A percentile compares a stretch with the other conserved stretches of the same genome.
Conservation (phyloP, 2,888 invertebrate species). For the Lasioglossum zephyrum region DNA sequence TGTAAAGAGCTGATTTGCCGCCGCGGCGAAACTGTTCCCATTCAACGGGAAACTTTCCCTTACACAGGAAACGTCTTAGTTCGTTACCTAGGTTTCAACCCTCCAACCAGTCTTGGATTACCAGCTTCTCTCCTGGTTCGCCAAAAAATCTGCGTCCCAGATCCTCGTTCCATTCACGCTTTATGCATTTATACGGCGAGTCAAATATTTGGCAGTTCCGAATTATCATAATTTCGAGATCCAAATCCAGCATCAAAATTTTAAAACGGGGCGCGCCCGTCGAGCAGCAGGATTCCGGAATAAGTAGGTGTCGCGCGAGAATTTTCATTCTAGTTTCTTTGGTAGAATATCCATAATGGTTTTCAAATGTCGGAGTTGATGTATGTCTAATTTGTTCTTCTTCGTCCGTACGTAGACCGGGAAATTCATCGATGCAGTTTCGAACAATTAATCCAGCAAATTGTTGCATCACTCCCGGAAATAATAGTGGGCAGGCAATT, state of each 20-base stretch:
- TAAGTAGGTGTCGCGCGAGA: background rate
- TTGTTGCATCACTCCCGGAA: background rate
- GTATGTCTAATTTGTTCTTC: background rate
- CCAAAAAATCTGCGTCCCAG: background rate
- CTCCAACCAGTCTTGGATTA: slow-evolving; percentile 5
- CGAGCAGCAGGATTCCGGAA: background rate
- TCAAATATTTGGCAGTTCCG: background rate
- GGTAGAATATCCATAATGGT: background rate
- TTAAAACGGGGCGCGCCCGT: background rate
- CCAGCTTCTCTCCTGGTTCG: background rate
- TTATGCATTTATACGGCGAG: background rate
- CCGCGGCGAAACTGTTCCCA: slow-evolving; percentile 25
- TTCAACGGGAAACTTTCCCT: slow-evolving; percentile 46
- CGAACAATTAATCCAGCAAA: background rate
- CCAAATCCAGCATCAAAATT: background rate
- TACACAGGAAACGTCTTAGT: slow-evolving; percentile 30
- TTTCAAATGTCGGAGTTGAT: background rate
- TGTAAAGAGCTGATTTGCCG: slow-evolving; percentile 46
- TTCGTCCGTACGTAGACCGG: no score
- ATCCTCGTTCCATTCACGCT: background rate
- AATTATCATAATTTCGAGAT: background rate
- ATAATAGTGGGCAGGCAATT: background rate
- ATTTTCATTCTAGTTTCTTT: background rate
- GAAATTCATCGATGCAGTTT: background rate
- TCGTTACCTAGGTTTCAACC: slow-evolving; percentile 17